Evolutionary conservation across 35 echinoderm and acorn worm genomes (phyloP), one percentile per base, ranked within the genome.

Genomic region (Patiria miniata): DNA sequence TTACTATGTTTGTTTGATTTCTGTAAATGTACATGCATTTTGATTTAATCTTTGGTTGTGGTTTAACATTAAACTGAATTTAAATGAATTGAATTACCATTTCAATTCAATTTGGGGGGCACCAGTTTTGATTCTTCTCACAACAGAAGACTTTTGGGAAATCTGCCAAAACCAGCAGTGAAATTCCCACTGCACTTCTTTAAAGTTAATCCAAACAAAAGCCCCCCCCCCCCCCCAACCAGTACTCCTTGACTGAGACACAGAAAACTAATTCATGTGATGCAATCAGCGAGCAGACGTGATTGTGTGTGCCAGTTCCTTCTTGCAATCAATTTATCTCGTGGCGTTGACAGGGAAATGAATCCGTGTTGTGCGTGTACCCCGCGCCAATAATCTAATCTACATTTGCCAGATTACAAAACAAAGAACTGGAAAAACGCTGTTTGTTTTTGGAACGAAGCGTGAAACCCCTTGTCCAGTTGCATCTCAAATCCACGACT

Each of bases 341-440:
- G 65, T 14, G 19, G 14, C 34, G 65, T 26, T 73, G 65, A 73
- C 65, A 73, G 65, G 65, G 65, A 73, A 73, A 73, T 73, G 65
- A 73, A 73, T 73, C 65, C 15, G 65, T 73, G 65, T 73, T 73
- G 65, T 73, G 65, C 65, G 65, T 73, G 65, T 73, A 73, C n/a
- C 26, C 65, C 10, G 65, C 65, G 34, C 10, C 65, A 26, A 30
- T 73, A 32, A 73, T 73, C 65, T 30, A 73, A 73, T 73, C 65
- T 73, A 73, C 65, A 73, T 73, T 73, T 73, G 65, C 65, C 65
- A 73, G 65, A 73, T 73, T 73, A 73, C 65, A 73, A 73, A 73
- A 73, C 65, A 73, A 73, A 73, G 65, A 73, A 73, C 65, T 73
- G 65, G 34, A 73, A 34, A 73, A 73, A 73, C 34, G 21, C 21